Evolutionary conservation across 2,888 invertebrate genomes (phyloP).

Genomic region (Mimas tiliae): DNA sequence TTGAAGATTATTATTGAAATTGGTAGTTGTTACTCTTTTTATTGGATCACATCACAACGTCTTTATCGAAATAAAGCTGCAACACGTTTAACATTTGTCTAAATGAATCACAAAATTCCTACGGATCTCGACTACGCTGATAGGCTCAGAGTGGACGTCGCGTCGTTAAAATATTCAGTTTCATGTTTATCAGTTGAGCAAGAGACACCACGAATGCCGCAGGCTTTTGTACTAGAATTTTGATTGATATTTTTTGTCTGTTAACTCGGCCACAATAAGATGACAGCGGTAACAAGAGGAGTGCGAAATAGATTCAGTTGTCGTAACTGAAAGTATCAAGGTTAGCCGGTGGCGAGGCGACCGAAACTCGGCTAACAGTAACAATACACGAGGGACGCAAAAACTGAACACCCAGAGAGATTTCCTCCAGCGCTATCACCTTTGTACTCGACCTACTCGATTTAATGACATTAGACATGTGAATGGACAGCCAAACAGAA

Average conservation of each 20-base stretch:
- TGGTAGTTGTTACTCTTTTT: not conserved
- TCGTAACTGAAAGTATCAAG: conserved; percentile 84
- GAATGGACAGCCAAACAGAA: conserved; percentile 64
- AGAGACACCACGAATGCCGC: conserved; percentile 72
- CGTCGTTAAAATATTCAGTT: conserved; percentile 60
- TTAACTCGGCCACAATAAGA: conserved; percentile 82
- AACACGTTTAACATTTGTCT: conserved; percentile 58
- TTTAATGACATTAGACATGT: conserved; percentile 71
- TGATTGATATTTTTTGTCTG: conserved; percentile 85
- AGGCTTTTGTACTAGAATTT: conserved; percentile 83
- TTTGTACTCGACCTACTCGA: conserved; percentile 71
- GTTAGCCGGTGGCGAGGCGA: conserved; percentile 75
- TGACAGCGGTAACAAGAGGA: conserved; percentile 81
- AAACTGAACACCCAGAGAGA: conserved; percentile 69
- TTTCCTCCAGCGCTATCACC: conserved; percentile 61
- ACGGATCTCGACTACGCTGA: conserved; percentile 63
- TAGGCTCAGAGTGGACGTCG: conserved; percentile 49
- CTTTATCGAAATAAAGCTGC: conserved; percentile 20
- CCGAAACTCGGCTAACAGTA: conserved; percentile 81
- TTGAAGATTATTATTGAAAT: not conserved
- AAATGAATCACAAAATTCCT: conserved; percentile 65
- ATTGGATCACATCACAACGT: not conserved
- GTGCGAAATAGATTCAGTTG: conserved; percentile 76
- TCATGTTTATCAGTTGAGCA: conserved; percentile 63
- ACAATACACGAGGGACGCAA: conserved; percentile 73